Evolutionary conservation across 2,797 vertebrate species (phyloP), one percentile per base, ranked within the genome.

Genomic region (Peromyscus melanophrys): DNA sequence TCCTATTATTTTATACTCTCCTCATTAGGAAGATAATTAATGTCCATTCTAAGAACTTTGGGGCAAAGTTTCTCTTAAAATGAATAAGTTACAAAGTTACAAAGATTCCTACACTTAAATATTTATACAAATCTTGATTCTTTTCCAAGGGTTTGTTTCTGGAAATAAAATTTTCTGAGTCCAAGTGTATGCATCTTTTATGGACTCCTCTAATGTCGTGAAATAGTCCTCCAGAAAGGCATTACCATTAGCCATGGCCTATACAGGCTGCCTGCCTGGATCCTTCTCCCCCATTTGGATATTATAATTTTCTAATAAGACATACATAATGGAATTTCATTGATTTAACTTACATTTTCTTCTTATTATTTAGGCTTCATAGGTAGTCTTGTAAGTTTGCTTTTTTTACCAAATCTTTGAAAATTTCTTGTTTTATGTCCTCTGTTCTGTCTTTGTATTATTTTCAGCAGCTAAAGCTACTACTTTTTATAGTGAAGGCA

Each of bases 91-190:
- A 43, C 31, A 55, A 94, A 75, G 63, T 34, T 92, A 46, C 34
- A 57, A 94, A 97, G 49, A 95, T 59, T 59, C 23, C 89, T 34
- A 12, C 43, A 71, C 8, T 63, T 34, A 96, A 96, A 88, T 87
- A 78, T 91, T 95, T 84, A 85, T 25, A 80, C 9, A 77, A 83
- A 83, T 83, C 76, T 95, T 82, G 23, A 63, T 65, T 75, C 37
- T 59, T 86, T 92, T 19, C 69, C 40, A 43, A 73, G 43, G 73
- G 67, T 34, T 87, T 63, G 46, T 87, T 94, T 92, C 84, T 89
- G 55, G 57, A 84, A 92, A 93, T 57, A 94, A 89, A 92, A 34
- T 92, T 77, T 63, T 91, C 65, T 90, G 43, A 87, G 57, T 83
- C 59, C 49, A 94, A 73, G 31, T 11, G 17, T 73, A 34, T 34